A percentile compares a stretch with the other conserved stretches of the same genome.
Conservation (phyloP, 2,888 invertebrate species). For the Callyntrura sp. region DNA sequence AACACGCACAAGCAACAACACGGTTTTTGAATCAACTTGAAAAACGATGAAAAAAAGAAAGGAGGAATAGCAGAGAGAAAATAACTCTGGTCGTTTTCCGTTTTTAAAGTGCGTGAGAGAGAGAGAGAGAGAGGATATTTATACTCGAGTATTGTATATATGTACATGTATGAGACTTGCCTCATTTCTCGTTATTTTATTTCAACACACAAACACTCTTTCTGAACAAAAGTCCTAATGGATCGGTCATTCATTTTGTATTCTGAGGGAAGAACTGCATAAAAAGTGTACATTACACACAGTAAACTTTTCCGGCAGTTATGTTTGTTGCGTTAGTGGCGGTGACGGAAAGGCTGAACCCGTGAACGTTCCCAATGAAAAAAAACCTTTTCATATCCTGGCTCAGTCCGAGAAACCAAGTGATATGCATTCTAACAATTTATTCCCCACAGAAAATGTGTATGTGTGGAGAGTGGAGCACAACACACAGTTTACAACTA, state of each 20-base stretch:
- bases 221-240: constrained; percentile 52
- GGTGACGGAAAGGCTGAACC: background rate
- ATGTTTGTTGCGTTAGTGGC: background rate
- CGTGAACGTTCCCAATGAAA: background rate
- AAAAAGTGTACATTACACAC: background rate
- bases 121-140: background rate
- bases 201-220: constrained; percentile 11
- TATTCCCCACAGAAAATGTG: background rate
- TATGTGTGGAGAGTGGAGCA: too few relatives aligned
- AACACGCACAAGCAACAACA: background rate
- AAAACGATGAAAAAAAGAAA: background rate
- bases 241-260: constrained; percentile 62
- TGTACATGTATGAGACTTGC: too few relatives aligned
- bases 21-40: constrained; percentile 38
- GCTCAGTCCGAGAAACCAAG: background rate
- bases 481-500: too few relatives aligned
- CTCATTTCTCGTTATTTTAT: background rate
- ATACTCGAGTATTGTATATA: background rate
- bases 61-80: background rate
- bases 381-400: background rate
- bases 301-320: background rate
- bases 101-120: constrained; percentile 45
- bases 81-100: background rate
- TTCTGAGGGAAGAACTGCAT: constrained; percentile 57
- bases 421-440: background rate